Evolutionary conservation across 2,797 vertebrate genomes (phyloP).

Genomic region (Podargus strigoides): DNA sequence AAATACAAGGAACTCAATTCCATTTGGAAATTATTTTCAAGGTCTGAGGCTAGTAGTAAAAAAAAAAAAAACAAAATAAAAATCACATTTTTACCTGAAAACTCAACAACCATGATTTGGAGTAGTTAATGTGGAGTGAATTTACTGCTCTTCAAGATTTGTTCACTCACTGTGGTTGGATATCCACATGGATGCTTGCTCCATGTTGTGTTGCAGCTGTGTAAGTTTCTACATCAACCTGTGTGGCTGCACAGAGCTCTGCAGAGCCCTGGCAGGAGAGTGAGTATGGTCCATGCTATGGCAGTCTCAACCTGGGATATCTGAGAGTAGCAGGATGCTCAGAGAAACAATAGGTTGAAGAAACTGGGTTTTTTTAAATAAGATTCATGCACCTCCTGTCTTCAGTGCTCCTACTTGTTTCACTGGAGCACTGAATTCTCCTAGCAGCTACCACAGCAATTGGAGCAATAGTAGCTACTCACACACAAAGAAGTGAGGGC

Average conservation of each 20-base stretch:
- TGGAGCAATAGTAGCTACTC: neutral
- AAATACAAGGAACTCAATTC: neutral
- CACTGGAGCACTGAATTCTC: neutral
- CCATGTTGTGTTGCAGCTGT: neutral
- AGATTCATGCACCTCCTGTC: neutral
- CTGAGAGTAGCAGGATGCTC: neutral
- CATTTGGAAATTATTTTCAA: neutral
- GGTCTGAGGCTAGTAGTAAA: neutral
- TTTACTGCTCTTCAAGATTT: neutral
- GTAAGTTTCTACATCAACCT: neutral
- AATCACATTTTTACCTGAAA: neutral
- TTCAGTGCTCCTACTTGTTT: neutral
- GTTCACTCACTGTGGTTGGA: neutral
- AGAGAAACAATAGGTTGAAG: rapidly evolving
- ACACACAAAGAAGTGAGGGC: too few species aligned
- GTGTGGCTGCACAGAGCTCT: neutral
- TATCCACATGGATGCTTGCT: neutral
- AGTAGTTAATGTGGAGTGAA: neutral
- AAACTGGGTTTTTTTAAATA: neutral
- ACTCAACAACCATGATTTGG: neutral
- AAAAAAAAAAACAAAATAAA: neutral
- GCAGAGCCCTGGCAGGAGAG: neutral
- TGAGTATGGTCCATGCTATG: neutral
- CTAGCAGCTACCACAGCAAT: neutral
- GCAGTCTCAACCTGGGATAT: neutral